A percentile compares a stretch with the other conserved stretches of the same genome.
Conservation (phyloP, 2,113 vertebrate species). For the cat (Felis catus) region DNA sequence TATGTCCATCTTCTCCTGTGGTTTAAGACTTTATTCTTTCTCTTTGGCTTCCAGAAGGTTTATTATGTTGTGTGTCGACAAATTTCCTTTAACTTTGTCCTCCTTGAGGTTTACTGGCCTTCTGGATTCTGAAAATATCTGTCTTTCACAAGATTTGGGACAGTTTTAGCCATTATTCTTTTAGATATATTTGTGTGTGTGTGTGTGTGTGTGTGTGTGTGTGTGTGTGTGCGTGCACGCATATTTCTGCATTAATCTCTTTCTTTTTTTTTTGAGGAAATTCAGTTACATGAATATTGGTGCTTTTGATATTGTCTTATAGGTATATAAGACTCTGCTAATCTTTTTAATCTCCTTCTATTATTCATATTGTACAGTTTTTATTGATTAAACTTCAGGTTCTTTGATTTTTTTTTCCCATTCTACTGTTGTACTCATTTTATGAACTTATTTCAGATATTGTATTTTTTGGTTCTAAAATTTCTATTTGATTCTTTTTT, state of each 20-base stretch:
- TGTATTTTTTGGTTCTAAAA: too few species aligned
- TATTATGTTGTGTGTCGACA: not conserved
- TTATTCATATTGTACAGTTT: not conserved
- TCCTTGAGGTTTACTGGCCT: not conserved
- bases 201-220: too few species aligned
- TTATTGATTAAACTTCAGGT: not conserved
- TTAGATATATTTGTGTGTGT: too few species aligned
- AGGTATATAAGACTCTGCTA: not conserved
- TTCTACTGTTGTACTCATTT: not conserved
- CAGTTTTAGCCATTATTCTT: too few species aligned
- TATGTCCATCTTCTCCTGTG: not conserved
- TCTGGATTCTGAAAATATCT: not conserved
- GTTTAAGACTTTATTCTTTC: not conserved
- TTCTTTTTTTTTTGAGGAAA: not conserved
- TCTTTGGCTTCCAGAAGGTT: not conserved
- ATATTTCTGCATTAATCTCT: not conserved
- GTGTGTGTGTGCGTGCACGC: rapidly evolving
- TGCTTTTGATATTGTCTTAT: not conserved
- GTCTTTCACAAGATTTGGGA: not conserved
- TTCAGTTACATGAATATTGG: not conserved
- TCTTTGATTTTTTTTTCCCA: not conserved
- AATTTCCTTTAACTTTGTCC: not conserved
- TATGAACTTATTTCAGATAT: not conserved
- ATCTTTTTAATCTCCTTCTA: not conserved
- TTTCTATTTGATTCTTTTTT: too few species aligned